A percentile compares a stretch with the other conserved stretches of the same genome.
Evolutionary conservation across 1,140 invertebrate species (phyloP).

Genomic region (Drosophila prosaltans): DNA sequence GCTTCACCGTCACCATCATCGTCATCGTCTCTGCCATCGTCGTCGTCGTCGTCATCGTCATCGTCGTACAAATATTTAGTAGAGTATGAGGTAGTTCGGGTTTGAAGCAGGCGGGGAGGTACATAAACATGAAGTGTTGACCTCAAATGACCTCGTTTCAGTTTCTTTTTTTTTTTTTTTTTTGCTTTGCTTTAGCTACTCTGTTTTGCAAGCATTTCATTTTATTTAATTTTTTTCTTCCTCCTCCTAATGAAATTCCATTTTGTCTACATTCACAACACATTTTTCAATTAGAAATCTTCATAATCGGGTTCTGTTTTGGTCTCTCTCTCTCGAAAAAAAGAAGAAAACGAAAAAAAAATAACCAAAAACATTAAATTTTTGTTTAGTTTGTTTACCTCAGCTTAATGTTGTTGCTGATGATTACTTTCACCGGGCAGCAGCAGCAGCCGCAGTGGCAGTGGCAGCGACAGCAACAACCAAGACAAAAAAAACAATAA

Average conservation of each 20-base stretch:
- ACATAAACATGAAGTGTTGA: constrained; percentile 78
- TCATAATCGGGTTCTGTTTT: constrained; percentile 19
- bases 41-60: constrained; percentile 27
- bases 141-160: constrained; percentile 70
- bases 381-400: constrained; percentile 28
- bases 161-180: constrained; percentile 24
- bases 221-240: constrained; percentile 19
- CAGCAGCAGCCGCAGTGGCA: background rate
- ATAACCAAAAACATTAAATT: constrained; percentile 1
- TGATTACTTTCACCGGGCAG: constrained; percentile 29
- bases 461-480: constrained; percentile 2
- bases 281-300: constrained; percentile 24
- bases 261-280: constrained; percentile 14
- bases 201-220: constrained; percentile 43
- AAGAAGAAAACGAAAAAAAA: constrained; percentile 6
- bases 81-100: constrained; percentile 82
- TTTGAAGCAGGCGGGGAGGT: constrained; percentile 43
- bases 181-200: constrained; percentile 42
- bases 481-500: constrained; percentile 1
- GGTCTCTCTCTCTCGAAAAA: constrained; percentile 1
- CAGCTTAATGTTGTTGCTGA: constrained; percentile 25
- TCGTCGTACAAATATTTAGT: constrained; percentile 81
- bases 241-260: constrained; percentile 4
- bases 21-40: constrained; percentile 30
- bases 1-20: background rate